Conservation (phyloP, 2,888 invertebrate species). For the Agapetus fuscipes region DNA sequence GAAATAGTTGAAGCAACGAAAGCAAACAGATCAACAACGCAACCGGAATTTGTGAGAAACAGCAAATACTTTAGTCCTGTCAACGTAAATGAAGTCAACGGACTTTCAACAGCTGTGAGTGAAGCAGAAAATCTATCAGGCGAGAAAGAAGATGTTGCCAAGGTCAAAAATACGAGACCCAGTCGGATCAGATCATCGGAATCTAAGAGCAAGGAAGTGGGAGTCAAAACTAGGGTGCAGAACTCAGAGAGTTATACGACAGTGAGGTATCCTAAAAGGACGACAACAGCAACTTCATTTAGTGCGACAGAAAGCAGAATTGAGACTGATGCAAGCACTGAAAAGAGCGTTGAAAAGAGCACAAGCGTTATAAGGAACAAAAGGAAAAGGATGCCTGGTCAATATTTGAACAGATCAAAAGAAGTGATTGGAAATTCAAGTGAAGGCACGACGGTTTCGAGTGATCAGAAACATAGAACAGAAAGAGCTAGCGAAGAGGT, state of each 20-base stretch:
- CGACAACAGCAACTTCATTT: not conserved
- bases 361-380: conserved; percentile 13
- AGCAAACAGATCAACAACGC: not conserved
- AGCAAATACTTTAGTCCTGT: conserved; percentile 16
- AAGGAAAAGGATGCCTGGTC: conserved; percentile 6
- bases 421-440: conserved; percentile 1
- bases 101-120: conserved; percentile 11
- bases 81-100: conserved; percentile 18
- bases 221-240: no score
- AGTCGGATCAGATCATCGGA: conserved; percentile 1
- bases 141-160: conserved; percentile 9
- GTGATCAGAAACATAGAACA: conserved; percentile 8
- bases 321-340: conserved; percentile 5
- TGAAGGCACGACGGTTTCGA: not conserved
- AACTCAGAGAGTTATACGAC: no score
- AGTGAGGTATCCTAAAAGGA: no score
- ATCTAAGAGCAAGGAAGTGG: not conserved
- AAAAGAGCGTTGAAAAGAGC: conserved; percentile 12
- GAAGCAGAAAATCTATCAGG: conserved; percentile 13
- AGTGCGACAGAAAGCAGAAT: not conserved
- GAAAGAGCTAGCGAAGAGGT: conserved; percentile 20
- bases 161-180: conserved; percentile 4
- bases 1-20: conserved; percentile 17
- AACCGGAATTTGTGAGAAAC: conserved; percentile 4
- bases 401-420: not conserved